Evolutionary conservation across 2,113 vertebrate genomes (phyloP), one percentile per base, ranked within the genome.

Genomic region (Elachura formosa): DNA sequence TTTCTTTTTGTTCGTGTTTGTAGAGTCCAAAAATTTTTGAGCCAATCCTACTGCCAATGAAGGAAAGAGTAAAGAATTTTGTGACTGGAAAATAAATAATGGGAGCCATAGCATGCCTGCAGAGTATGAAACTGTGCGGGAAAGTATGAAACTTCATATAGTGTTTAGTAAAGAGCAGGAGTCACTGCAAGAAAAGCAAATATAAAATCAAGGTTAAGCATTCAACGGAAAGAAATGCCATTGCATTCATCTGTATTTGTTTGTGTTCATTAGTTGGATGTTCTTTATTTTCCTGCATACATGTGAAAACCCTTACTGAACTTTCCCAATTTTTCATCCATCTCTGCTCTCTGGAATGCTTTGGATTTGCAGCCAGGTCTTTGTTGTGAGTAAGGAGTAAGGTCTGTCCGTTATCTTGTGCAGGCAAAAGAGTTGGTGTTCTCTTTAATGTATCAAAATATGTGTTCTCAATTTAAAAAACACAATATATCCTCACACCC

Each of bases 391-490:
- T 45, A 34, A 93, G 49, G 67, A 72, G 58, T 62, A 79, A 59
- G 41, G 76, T 85, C 56, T 86, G 29, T 73, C 77, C 58, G 36
- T 72, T 76, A 55, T 64, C 46, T 28, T 90, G 87, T 91, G 15
- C 54, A 78, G 91, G 84, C 94, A 97, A 96, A 96, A 87, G 25
- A 80, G 21, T 7, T 76, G 22, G 10, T 31, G 25, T 34, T 87
- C 92, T 92, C 95, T 83, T 74, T 38, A 63, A 96, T 96, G 89
- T 95, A 92, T 94, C 34, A 87, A 86, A 97, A 97, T 96, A 96
- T 71, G 77, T 85, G 28, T 79, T 96, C 87, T 96, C 90, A 96
- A 64, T 97, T 97, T 97, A 94, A 97, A 97, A 97, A 96, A 84
- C 84, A 61, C 92, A 95, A 59, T 80, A 97, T 96, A 97, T 94